Evolutionary conservation across 2,888 invertebrate genomes (phyloP).

Genomic region (Eupithecia exiguata): DNA sequence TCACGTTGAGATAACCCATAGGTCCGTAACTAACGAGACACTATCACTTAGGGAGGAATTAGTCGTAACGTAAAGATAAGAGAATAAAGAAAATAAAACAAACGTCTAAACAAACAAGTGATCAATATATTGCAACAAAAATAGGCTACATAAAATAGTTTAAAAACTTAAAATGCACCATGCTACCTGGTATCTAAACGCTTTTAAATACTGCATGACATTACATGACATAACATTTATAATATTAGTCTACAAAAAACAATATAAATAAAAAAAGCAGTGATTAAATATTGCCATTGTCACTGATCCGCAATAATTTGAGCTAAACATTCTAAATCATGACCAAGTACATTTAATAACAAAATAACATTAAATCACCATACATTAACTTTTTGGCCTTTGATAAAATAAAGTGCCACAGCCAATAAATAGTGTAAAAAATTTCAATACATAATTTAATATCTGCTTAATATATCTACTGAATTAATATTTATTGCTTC

Average conservation of each 20-base stretch:
- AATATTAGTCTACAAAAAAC: not conserved
- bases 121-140: conserved; percentile 4
- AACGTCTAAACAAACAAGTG: not conserved
- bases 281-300: not conserved
- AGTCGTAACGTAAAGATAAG: too few species aligned
- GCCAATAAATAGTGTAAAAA: not conserved
- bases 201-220: conserved; percentile 55
- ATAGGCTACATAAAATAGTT: not conserved
- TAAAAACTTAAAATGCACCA: conserved; percentile 45
- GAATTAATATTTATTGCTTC: not conserved
- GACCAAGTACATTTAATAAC: not conserved
- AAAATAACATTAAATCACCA: conserved; percentile 1
- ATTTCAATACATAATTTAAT: not conserved
- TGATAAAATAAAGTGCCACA: not conserved
- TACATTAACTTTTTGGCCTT: not conserved
- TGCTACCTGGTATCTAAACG: conserved; percentile 49
- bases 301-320: not conserved
- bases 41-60: too few species aligned
- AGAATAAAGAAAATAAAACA: not conserved
- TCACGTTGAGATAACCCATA: too few species aligned
- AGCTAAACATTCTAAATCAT: not conserved
- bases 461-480: not conserved
- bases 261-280: conserved; percentile 9
- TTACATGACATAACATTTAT: conserved; percentile 23
- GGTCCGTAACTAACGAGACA: not conserved